Evolutionary conservation across 2,113 vertebrate species (phyloP), one percentile per base, ranked within the genome.

Genomic region (Plestiodon gilberti): DNA sequence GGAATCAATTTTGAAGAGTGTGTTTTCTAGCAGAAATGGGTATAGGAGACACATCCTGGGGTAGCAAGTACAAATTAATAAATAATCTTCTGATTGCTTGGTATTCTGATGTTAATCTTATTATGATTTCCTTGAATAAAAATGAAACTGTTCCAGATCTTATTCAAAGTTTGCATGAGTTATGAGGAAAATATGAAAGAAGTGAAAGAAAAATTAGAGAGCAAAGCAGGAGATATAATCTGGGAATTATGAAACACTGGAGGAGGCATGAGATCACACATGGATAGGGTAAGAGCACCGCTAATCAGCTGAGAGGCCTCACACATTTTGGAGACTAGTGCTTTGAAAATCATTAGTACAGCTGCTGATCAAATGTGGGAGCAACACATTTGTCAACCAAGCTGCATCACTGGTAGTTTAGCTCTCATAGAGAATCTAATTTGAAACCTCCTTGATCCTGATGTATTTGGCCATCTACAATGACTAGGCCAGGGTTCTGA

Each of bases 41-140:
- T 28, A 17, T 43, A 61, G 25, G 10, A 75, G 85, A 89, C 40
- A 30, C 11, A 87, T 18, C 2, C 70, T 85, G 87, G 91, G 33
- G 20, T 18, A 79, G 40, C 40, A 33, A 74, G 62, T 75, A 11
- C 25, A 75, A 10, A 23, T 35, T 61, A 61, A 35, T 3, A 61
- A 61, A 3, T 6, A 22, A 40, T 43, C 3, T 25, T 61, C 9
- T 22, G 40, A n/a, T 25, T 7, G 61, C 18, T 83, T 7, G 40
- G 22, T 20, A 52, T n/a, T 67, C 35, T 15, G 43, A 64, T 14
- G 7, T 38, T 38, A 40, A 57, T 57, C 7, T 64, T 33, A n/a
- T 13, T 14, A 55, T 76, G 43, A 30, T 43, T 25, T 82, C 13
- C 78, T 61, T 20, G 64, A 75, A 10, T 73, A 6, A 38, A 33